Conservation (phyloP, 2,113 vertebrate species). For the Axis porcinus region DNA sequence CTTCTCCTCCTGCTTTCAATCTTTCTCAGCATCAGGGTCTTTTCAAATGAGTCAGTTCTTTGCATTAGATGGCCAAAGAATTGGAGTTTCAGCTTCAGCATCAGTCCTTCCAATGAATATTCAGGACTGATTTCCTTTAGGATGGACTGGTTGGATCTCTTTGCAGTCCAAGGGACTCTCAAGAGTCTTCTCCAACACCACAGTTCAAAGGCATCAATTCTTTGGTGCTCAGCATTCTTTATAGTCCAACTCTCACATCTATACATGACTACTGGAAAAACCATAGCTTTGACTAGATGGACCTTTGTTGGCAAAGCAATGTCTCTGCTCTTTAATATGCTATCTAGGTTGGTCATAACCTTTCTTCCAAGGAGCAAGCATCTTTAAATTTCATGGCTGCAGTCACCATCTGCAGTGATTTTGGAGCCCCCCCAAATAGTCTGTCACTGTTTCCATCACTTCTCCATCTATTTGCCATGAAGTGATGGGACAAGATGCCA, state of each 20-base stretch:
- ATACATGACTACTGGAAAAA: not conserved
- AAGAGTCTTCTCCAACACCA: not conserved
- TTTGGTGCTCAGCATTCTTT: rapidly evolving
- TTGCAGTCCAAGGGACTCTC: not conserved
- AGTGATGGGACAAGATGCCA: not conserved
- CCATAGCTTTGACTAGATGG: not conserved
- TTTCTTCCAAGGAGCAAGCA: not conserved
- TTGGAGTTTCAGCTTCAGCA: not conserved
- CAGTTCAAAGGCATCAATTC: not conserved
- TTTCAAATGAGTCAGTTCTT: not conserved
- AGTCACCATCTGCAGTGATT: not conserved
- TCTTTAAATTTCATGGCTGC: not conserved
- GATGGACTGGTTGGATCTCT: not conserved
- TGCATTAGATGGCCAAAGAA: not conserved
- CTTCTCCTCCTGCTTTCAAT: not conserved
- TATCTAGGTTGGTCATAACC: not conserved
- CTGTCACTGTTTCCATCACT: not conserved
- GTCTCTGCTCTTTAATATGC: not conserved
- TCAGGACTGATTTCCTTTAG: not conserved
- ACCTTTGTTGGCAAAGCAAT: not conserved
- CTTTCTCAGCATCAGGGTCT: not conserved
- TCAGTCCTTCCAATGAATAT: not conserved
- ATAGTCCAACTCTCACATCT: not conserved
- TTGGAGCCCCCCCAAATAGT: not conserved
- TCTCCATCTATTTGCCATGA: not conserved